Base-by-base conservation (phyloP, 2,888 invertebrate species). In the Drosophila ezoana region DNA sequence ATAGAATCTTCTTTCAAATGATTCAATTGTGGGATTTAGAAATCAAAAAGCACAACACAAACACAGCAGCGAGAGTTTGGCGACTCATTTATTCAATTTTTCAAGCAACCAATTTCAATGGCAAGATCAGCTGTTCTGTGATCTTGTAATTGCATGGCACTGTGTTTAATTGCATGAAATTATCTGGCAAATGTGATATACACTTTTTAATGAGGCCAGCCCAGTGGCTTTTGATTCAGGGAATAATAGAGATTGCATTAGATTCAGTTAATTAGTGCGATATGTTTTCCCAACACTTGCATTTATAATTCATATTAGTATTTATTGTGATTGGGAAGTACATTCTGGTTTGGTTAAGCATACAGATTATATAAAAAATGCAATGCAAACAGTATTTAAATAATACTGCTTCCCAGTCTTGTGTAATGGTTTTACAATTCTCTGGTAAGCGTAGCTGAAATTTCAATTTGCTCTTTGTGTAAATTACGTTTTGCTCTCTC, bases 1-100 rank as follows among this genome's bases (percentile, higher is more conserved):
- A 14, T n/a, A 20, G 57, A 58, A 51, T 54, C 38, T 28, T 47
- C 38, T 69, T 53, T 64, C 13, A 43, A 65, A 65, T 69, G 56
- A 56, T 48, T 74, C 47, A 49, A 60, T 48, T 66, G 57, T 18
- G 32, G 44, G 37, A 67, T 51, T 47, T 38, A 6, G 35, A 45
- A 52, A 52, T 14, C 35, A 33, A 37, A 58, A 35, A 32, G 14
- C 35, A 8, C 10, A 52, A n/a, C 23, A 48, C 38, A 45, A n/a
- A 32, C 16, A 13, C 28, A 32, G 28, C 32, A 11, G 11, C 23
- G 38, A 45, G 44, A 43, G 51, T 44, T 41, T 14, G 41, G n/a
- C 23, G 13, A 43, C 10, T 62, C 48, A 60, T 57, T 57, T 45
- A 52, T 10, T 57, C 44, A 40, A 41, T 49, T 53, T 41, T 44